These are phyloP conservation scores for Copidosoma floridanum DNA, from an alignment of 1,140 invertebrate genomes.

Conservation along the genomic window DNA sequence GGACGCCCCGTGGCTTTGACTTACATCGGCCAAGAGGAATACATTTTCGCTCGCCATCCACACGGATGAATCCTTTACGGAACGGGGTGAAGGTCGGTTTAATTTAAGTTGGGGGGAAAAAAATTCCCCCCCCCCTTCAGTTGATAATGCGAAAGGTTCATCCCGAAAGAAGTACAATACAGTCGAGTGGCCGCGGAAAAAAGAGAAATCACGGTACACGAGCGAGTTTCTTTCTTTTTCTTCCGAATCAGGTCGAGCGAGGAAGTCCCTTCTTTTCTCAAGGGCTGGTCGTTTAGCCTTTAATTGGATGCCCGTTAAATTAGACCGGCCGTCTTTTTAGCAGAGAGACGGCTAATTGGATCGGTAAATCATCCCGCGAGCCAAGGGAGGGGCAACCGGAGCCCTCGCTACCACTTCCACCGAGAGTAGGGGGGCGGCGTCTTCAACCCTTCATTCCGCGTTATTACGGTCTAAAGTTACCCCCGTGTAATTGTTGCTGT, in stretches of 20 bases:
- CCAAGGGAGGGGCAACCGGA: conserved; percentile 50
- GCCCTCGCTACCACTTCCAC: neutral
- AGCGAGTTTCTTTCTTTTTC: conserved; percentile 23
- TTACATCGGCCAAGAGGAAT: neutral
- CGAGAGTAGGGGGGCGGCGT: conserved; percentile 36
- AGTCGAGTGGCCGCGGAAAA: too few relatives aligned
- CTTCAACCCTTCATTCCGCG: conserved; percentile 57
- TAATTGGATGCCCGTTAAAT: conserved; percentile 57
- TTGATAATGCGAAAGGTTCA: too few relatives aligned
- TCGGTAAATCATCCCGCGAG: conserved; percentile 58
- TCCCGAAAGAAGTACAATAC: too few relatives aligned
- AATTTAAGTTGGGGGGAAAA: too few relatives aligned
- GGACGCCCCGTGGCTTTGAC: conserved; percentile 7
- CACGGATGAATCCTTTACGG: too few relatives aligned
- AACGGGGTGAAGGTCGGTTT: too few relatives aligned
- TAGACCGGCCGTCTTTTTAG: conserved; percentile 56
- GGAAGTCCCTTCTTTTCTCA: neutral
- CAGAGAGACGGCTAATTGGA: conserved; percentile 51
- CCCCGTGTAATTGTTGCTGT: conserved; percentile 59
- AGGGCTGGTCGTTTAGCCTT: conserved; percentile 41
- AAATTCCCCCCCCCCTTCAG: too few relatives aligned
- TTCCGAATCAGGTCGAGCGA: conserved; percentile 14
- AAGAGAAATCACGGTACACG: too few relatives aligned
- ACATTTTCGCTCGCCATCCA: too few relatives aligned
- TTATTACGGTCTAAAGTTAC: conserved; percentile 60